A percentile compares a stretch with the other conserved stretches of the same genome.
These are phyloP conservation scores for Atherinomorus stipes DNA, from an alignment of 2,113 vertebrate genomes.

Conservation along the genomic window DNA sequence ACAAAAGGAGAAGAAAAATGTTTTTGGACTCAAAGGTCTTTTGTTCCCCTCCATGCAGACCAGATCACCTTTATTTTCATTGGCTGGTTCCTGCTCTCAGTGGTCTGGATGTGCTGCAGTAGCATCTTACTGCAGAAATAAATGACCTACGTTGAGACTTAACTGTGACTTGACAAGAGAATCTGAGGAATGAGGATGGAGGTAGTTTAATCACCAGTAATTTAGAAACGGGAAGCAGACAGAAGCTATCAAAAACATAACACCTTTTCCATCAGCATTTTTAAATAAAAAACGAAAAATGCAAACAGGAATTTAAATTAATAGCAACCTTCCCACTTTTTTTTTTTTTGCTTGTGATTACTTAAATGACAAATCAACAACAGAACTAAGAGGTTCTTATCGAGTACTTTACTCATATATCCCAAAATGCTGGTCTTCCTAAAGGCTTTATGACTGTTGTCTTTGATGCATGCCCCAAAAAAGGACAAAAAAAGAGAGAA, in stretches of 20 bases:
- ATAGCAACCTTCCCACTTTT: not conserved
- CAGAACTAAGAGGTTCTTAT: conserved; percentile 18
- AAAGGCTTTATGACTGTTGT: conserved; percentile 14
- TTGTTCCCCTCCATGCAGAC: not conserved
- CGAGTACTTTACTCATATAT: conserved; percentile 18
- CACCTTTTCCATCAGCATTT: not conserved
- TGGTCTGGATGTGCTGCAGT: conserved; percentile 45
- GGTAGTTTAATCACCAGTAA: conserved; percentile 10
- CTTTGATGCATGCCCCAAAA: conserved; percentile 40
- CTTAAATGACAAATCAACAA: conserved; percentile 1
- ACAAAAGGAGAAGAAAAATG: not conserved
- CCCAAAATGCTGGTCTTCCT: conserved; percentile 35
- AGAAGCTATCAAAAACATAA: conserved; percentile 6
- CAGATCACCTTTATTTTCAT: conserved; percentile 3
- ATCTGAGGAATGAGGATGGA: not conserved
- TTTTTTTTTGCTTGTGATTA: conserved; percentile 5
- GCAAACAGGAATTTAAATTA: not conserved
- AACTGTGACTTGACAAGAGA: not conserved
- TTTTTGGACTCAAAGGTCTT: not conserved
- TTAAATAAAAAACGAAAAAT: not conserved
- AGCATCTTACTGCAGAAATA: conserved; percentile 60
- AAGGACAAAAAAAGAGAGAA: not conserved
- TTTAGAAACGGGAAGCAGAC: not conserved
- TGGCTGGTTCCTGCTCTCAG: not conserved
- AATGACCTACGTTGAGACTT: not conserved